phyloP scores from a whole-genome alignment of 2,113 vertebrate genomes.

The Laterallus jamaicensis region DNA sequence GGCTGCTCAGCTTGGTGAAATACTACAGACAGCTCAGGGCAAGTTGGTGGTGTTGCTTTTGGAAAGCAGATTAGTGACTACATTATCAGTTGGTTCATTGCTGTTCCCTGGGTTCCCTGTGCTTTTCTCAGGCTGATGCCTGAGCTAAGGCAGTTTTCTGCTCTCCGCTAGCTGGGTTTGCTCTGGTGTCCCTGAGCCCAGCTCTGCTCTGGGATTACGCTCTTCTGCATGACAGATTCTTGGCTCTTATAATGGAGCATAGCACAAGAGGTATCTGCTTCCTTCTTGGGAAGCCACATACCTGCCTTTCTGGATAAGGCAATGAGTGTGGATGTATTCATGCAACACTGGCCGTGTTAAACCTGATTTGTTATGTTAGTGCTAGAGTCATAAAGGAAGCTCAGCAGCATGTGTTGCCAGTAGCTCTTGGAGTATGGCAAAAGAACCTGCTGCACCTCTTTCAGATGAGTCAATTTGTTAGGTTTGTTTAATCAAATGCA shows the following conservation, averaged over 20 bases:
- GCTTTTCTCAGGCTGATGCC: not conserved
- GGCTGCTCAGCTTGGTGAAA: not conserved
- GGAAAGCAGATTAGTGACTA: not conserved
- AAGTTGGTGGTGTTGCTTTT: not conserved
- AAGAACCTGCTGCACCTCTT: not conserved
- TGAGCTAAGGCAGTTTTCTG: not conserved
- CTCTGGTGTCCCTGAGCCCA: not conserved
- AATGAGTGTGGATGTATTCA: not conserved
- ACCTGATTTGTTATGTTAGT: not conserved
- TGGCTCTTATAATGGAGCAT: not conserved
- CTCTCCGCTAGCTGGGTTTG: too few species aligned
- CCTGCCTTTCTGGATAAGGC: not conserved
- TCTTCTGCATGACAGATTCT: not conserved
- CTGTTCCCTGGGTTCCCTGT: not conserved
- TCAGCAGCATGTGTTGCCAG: not conserved
- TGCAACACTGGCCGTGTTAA: not conserved
- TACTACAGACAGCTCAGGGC: not conserved
- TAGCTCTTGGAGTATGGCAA: not conserved
- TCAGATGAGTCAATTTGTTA: not conserved
- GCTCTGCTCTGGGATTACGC: not conserved
- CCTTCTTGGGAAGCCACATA: not conserved
- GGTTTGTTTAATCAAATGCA: not conserved
- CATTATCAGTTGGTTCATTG: rapidly evolving
- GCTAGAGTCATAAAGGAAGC: not conserved
- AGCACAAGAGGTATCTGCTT: too few species aligned